These are phyloP conservation scores for Rhabditoides inermis DNA, from an alignment of 2,888 invertebrate genomes.

Conservation along the genomic window DNA sequence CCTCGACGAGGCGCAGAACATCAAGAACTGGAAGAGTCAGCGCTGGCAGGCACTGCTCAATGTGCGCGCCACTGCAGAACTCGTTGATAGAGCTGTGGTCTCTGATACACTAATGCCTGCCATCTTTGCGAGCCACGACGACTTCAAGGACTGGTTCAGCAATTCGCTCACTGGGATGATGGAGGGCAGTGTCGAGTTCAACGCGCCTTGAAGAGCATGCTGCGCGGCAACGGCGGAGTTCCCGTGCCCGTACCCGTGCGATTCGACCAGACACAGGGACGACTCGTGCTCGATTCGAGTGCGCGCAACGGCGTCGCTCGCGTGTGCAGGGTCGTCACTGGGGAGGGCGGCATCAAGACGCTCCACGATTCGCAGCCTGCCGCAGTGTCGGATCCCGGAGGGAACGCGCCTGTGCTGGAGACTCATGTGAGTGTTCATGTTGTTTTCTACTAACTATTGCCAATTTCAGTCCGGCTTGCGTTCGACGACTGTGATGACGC, in stretches of 20 bases:
- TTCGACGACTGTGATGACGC: slow-evolving; percentile 10
- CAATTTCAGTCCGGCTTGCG: slow-evolving; percentile 13
- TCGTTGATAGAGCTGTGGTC: slow-evolving; percentile 94
- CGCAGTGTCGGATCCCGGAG: no score
- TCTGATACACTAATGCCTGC: slow-evolving; percentile 94
- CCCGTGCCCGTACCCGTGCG: slow-evolving; percentile 3
- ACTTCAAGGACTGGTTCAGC: slow-evolving; percentile 95
- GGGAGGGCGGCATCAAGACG: no score
- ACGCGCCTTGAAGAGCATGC: slow-evolving; percentile 62
- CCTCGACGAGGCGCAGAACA: slow-evolving; percentile 87
- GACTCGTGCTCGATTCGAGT: no score
- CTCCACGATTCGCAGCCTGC: no score
- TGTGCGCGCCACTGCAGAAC: slow-evolving; percentile 88
- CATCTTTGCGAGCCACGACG: slow-evolving; percentile 87
- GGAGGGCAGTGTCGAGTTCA: slow-evolving; percentile 81
- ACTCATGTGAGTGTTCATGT: no score
- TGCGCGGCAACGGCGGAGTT: not conserved
- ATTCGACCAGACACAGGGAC: no score
- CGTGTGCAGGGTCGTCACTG: no score
- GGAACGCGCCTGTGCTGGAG: no score
- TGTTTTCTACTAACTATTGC: no score
- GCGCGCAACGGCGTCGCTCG: no score
- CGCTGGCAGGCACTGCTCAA: slow-evolving; percentile 92
- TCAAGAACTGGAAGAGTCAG: slow-evolving; percentile 98
- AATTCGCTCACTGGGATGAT: slow-evolving; percentile 93